Base-by-base conservation (phyloP, 2,888 invertebrate species). In the Polydrusus tereticollis region DNA sequence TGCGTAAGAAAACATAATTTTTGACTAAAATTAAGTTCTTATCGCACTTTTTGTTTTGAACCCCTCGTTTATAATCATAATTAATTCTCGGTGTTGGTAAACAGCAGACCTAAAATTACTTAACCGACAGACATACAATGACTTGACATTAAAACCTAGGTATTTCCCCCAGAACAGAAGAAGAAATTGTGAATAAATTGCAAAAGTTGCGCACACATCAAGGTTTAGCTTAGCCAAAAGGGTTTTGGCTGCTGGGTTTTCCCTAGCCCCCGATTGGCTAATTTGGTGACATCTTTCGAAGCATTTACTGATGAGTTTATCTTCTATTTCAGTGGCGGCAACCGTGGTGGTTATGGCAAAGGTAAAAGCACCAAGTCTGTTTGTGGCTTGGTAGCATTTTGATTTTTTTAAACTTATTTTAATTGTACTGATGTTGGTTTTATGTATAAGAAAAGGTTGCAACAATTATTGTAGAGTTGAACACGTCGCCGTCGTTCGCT, bases 281-380 rank as follows among this genome's bases (percentile, higher is more conserved):
- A 72, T 75, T 74, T 76, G 78, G 73, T 77, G 72, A 78, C 78
- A 76, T 76, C 29, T 29, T 62, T 67, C 55, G 66, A 57, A 72
- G 67, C 72, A 76, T 69, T 76, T 77, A 78, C 78, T 90, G 92
- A 91, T 91, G 89, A 89, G 77, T 91, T 89, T 74, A 91, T 91
- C 93, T 89, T 93, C 90, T 93, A 93, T 93, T 94, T 92, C 93
- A 93, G 95, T 93, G 90, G 91, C 90, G 94, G 95, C 93, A 94
- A 94, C 93, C 92, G 94, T 93, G 94, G 94, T 93, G 94, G 94
- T 94, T 95, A 89, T 94, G 94, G 94, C 90, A 95, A 95, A 95
- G 95, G 95, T 95, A 95, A 95, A 93, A 88, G 90, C 92, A 92
- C 92, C 92, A 90, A 90, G 89, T 90, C 89, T 47, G 16, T 63